phyloP scores from a whole-genome alignment of 2,888 invertebrate genomes.

The Thymelicus lineola region DNA sequence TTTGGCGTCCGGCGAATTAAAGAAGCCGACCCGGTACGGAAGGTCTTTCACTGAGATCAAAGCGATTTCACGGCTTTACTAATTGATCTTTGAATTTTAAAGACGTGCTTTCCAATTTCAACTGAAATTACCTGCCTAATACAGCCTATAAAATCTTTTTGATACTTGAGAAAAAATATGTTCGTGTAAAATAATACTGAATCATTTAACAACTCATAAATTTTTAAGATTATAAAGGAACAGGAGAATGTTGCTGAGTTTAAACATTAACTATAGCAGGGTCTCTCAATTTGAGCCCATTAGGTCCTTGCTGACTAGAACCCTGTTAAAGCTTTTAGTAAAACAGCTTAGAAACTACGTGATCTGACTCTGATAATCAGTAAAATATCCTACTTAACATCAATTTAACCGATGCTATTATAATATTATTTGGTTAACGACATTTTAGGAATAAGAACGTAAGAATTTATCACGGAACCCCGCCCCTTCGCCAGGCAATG shows the following conservation, averaged over 20 bases:
- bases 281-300: too few species aligned
- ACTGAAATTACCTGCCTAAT: constrained; percentile 40
- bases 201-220: too few species aligned
- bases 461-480: constrained; percentile 38
- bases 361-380: too few species aligned
- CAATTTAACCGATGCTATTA: background rate
- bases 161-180: too few species aligned
- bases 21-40: constrained; percentile 66
- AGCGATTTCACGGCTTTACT: constrained; percentile 66
- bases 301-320: too few species aligned
- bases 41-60: constrained; percentile 75
- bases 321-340: too few species aligned
- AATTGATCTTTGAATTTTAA: constrained; percentile 76
- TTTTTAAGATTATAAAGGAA: too few species aligned
- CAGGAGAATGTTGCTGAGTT: too few species aligned
- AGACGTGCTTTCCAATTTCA: constrained; percentile 43
- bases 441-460: constrained; percentile 11
- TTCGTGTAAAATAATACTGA: too few species aligned
- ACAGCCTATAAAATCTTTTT: background rate
- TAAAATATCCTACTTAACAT: background rate
- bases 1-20: constrained; percentile 74
- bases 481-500: constrained; percentile 69
- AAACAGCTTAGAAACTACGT: too few species aligned
- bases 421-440: background rate
- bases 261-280: too few species aligned